These are phyloP conservation scores for Cyrtorhinus lividipennis DNA, from an alignment of 1,140 invertebrate species.

Conservation along the genomic window DNA sequence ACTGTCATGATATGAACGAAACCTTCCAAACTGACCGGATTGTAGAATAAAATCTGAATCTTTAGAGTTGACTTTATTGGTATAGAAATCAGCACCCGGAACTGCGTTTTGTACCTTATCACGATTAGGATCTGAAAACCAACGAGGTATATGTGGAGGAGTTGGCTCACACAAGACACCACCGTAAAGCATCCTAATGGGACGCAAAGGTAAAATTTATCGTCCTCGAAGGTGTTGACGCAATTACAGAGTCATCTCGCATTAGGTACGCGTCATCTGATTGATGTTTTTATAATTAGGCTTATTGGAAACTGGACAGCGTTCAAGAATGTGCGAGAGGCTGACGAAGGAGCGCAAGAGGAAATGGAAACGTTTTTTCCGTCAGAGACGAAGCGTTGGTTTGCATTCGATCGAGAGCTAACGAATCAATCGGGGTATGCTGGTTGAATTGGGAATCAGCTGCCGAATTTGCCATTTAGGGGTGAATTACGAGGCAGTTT, in stretches of 20 bases:
- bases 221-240: background rate
- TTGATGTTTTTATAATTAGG: constrained; percentile 5
- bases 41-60: no score
- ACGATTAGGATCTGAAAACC: no score
- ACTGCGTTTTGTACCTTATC: no score
- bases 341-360: background rate
- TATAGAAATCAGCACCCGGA: no score
- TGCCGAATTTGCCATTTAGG: background rate
- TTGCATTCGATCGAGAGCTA: background rate
- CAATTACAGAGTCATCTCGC: background rate
- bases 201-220: background rate
- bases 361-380: background rate
- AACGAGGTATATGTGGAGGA: no score
- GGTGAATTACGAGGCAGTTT: background rate
- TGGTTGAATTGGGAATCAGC: background rate
- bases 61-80: no score
- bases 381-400: background rate
- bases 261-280: background rate
- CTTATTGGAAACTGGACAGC: background rate
- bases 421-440: background rate
- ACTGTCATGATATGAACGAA: no score
- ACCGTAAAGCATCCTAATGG: background rate
- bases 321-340: constrained; percentile 1
- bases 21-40: no score
- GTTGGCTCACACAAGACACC: no score